Conservation (phyloP, 2,888 invertebrate genomes). For the Melangyna quadrimaculata region DNA sequence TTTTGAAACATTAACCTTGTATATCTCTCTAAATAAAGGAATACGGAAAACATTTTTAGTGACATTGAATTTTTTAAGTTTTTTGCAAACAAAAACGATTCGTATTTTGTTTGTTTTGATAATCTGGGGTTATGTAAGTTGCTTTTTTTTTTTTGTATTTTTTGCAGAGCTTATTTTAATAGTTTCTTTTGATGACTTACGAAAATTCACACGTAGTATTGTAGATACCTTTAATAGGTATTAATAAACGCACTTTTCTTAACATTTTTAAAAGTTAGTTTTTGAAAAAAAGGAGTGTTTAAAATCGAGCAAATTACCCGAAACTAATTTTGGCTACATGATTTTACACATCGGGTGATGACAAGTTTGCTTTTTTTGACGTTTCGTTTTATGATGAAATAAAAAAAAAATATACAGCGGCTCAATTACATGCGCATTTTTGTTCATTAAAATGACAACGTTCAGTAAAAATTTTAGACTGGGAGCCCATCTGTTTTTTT, state of each 20-base stretch:
- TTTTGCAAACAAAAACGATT: background rate
- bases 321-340: background rate
- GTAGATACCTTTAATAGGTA: conserved; percentile 27
- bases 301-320: background rate
- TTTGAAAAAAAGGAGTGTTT: background rate
- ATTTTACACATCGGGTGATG: background rate
- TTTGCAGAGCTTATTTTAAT: background rate
- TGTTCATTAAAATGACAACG: background rate
- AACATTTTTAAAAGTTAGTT: conserved; percentile 49
- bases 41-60: background rate
- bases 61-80: background rate
- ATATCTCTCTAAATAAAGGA: too few relatives aligned
- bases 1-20: background rate
- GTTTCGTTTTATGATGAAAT: conserved; percentile 29
- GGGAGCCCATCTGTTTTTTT: too few relatives aligned
- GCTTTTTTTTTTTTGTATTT: background rate
- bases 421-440: background rate
- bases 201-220: conserved; percentile 43
- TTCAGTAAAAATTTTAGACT: too few relatives aligned
- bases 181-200: conserved; percentile 44
- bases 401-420: background rate
- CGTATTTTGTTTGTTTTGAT: conserved; percentile 22
- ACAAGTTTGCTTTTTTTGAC: background rate
- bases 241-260: conserved; percentile 42
- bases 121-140: conserved; percentile 46